Percentiles rank a stretch among this genome's conserved stretches.
Conservation (phyloP, 2,797 vertebrate genomes). For the Dendrocincla fuliginosa region DNA sequence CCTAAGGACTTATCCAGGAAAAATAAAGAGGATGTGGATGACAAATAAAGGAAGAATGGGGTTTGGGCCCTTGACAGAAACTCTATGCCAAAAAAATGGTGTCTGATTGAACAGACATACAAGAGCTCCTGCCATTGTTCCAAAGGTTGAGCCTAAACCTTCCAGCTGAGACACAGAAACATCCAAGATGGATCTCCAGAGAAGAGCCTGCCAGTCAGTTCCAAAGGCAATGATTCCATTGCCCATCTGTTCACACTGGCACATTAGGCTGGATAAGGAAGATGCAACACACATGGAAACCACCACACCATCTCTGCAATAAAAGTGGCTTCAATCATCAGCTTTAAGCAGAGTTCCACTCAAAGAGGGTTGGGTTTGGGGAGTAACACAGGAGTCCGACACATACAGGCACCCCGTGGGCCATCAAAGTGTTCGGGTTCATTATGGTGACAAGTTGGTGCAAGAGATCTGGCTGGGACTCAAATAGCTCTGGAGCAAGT, state of each 20-base stretch:
- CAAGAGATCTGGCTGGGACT: conserved; percentile 95
- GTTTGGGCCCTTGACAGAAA: neutral
- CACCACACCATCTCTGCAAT: neutral
- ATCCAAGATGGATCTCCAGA: conserved; percentile 18
- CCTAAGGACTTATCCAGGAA: conserved; percentile 20
- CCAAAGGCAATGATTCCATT: neutral
- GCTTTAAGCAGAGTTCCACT: neutral
- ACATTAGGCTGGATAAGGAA: neutral
- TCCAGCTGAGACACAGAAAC: neutral
- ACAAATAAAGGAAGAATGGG: conserved; percentile 15
- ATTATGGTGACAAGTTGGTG: conserved; percentile 99
- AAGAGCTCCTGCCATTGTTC: conserved; percentile 23
- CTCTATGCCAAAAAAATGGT: neutral
- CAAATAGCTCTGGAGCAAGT: conserved; percentile 95
- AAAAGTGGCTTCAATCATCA: neutral
- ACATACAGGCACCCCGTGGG: conserved; percentile 93
- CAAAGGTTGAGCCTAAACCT: neutral
- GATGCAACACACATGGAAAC: conserved; percentile 6
- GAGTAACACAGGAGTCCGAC: conserved; percentile 44
- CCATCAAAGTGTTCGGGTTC: conserved; percentile 99
- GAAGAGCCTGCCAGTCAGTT: neutral
- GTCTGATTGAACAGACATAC: neutral
- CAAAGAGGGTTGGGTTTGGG: neutral
- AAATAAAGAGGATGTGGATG: conserved; percentile 41
- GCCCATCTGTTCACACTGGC: neutral